Base-by-base conservation (phyloP, 1,140 invertebrate species). In the Potamilus streckersoni region DNA sequence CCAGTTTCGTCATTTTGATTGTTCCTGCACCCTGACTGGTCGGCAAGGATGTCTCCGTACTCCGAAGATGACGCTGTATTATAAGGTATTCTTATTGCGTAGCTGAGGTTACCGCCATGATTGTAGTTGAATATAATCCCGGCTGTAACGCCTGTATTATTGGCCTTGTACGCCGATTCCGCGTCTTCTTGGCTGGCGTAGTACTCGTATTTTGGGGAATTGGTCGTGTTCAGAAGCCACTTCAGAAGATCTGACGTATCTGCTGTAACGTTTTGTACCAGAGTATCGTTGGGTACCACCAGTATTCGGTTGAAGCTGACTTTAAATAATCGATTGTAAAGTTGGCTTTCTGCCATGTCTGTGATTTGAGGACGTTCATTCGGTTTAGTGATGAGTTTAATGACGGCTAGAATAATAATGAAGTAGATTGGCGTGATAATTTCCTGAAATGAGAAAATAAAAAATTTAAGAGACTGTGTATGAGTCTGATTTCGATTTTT, bases 401-500 rank as follows among this genome's bases (percentile, higher is more conserved):
- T 82, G 72, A 85, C 62, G 15, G 80, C 75, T 23, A 86, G 71
- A 13, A 86, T 79, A 0, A 55, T 67, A 56, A 84, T 71, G 71
- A 84, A 86, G 72, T 84, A 83, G 20, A 86, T 69, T n/a, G 85
- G 85, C 63, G 74, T 81, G 16, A 86, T 67, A 13, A 86, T 59
- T 63, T 86, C 85, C 85, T 86, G 79, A 60, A 82, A 80, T 56
- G 15, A 77, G 73, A 60, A 70, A 71, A 63, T 16, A 73, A 64
- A 69, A 6, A 65, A 31, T 17, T 17, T 60, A 57, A 17, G 20
- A 17, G 2, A 15, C n/a, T 56, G 27, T 31, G 27, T 31, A 2
- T 31, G 27, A 31, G 27, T 2, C 1, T 31, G 27, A 31, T 31
- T 31, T 31, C 1, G 27, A 31, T 31, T 31, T 31, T 1, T 31